Evolutionary conservation across 2,113 vertebrate genomes (phyloP).

Genomic region (Rissa tridactyla): DNA sequence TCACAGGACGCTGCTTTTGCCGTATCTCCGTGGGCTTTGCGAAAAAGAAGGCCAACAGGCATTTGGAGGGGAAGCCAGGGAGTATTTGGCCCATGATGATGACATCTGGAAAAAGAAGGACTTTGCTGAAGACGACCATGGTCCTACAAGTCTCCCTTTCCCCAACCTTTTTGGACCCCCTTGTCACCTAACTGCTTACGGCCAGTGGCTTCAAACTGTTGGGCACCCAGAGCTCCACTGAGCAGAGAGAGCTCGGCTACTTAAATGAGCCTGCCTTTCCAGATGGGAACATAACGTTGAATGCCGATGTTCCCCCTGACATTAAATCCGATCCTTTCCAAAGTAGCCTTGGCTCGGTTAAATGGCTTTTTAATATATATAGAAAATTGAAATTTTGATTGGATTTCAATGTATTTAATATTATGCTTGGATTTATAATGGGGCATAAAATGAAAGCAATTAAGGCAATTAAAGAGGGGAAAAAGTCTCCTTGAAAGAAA

Average conservation of each 20-base stretch:
- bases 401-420: not conserved
- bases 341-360: not conserved
- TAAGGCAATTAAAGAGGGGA: not conserved
- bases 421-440: not conserved
- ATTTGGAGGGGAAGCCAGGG: not conserved
- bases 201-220: not conserved
- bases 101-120: not conserved
- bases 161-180: not conserved
- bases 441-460: not conserved
- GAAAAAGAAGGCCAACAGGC: not conserved
- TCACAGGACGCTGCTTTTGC: not conserved
- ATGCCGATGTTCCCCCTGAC: not conserved
- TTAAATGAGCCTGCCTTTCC: not conserved
- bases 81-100: not conserved
- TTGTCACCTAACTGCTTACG: not conserved
- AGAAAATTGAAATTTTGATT: not conserved
- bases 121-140: not conserved
- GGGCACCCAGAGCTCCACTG: not conserved
- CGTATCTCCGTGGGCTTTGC: rapidly evolving
- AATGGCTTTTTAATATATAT: not conserved
- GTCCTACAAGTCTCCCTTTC: not conserved
- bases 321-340: not conserved
- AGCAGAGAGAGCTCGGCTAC: not conserved
- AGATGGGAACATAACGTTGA: not conserved
- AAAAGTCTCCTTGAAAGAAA: not conserved